Conservation (phyloP, 2,797 vertebrate genomes). For the Fringilla coelebs region DNA sequence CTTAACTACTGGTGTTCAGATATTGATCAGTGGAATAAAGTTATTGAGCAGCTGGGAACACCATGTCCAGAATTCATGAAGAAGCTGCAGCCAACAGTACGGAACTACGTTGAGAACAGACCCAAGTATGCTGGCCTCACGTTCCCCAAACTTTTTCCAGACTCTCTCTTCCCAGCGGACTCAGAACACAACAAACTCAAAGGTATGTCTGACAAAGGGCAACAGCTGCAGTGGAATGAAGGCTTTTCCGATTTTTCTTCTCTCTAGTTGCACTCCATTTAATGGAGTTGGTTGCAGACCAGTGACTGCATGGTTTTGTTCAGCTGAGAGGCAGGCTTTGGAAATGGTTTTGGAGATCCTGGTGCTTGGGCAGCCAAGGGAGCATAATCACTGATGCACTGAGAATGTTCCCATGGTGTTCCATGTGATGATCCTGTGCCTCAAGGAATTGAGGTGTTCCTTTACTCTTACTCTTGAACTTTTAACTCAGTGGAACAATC, state of each 20-base stretch:
- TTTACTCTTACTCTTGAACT: not conserved
- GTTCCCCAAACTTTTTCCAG: conserved; percentile 97
- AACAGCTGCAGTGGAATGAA: not conserved
- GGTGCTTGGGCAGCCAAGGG: not conserved
- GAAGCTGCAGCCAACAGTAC: conserved; percentile 96
- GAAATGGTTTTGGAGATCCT: not conserved
- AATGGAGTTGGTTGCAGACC: not conserved
- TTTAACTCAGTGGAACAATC: not conserved
- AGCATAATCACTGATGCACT: not conserved
- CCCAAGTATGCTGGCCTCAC: conserved; percentile 97
- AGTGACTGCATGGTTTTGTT: not conserved
- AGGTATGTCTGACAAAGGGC: conserved; percentile 77
- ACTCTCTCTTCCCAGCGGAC: conserved; percentile 98
- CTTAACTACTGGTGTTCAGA: conserved; percentile 85
- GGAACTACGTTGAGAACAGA: conserved; percentile 98
- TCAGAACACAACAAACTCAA: conserved; percentile 99
- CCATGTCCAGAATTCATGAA: conserved; percentile 98
- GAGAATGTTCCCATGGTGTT: not conserved
- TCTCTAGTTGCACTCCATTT: not conserved
- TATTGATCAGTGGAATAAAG: conserved; percentile 99
- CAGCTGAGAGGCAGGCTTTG: not conserved
- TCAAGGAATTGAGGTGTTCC: not conserved
- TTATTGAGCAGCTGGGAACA: conserved; percentile 98
- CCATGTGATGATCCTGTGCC: not conserved
- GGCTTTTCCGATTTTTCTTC: not conserved